Evolutionary conservation across 1,140 invertebrate species (phyloP), one percentile per base, ranked within the genome.

Genomic region (Diprion similis): DNA sequence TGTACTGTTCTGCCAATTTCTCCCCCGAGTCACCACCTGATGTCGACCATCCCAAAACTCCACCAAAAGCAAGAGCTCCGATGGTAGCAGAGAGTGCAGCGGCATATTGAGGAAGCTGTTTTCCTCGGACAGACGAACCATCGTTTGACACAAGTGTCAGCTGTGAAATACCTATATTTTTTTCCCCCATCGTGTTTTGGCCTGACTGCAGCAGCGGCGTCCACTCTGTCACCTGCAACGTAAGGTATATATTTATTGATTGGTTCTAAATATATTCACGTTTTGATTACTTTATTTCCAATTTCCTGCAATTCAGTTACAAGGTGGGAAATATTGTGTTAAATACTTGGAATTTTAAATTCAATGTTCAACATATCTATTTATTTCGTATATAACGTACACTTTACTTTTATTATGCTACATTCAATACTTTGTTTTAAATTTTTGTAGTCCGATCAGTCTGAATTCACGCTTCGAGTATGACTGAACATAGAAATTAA

Each of bases 31-130:
- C 82, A 65, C 92, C 87, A 7, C 93, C 94, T 9, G 94, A 92
- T 0, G 94, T 93, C 6, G 94, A 92, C 93, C 95, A 97, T 18
- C 91, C 94, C 6, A 96, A 83, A n/a, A 92, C 88, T 46, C 92
- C 90, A n/a, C 93, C 93, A 66, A 90, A 86, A 45, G 89, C 89
- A 18, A 93, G 78, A 6, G 92, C 90, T 1, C 91, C 91, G 8
- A 92, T 84, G 1, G 91, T 90, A 7, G 91, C 86, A 78, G 88
- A 85, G 69, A 94, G 78, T 10, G 91, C 92, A 15, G 93, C 93
- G 65, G 92, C 84, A 80, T 93, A 94, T 80, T 94, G 93, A 1
- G 91, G 91, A 1, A 93, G 74, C 75, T 89, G 92, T 51, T 88
- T 90, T 0, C 87, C 89, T 19, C 71, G 47, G 66, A 75, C 65